Base-by-base conservation (phyloP, 1,140 invertebrate genomes). In the Drosophila parabipectinata region DNA sequence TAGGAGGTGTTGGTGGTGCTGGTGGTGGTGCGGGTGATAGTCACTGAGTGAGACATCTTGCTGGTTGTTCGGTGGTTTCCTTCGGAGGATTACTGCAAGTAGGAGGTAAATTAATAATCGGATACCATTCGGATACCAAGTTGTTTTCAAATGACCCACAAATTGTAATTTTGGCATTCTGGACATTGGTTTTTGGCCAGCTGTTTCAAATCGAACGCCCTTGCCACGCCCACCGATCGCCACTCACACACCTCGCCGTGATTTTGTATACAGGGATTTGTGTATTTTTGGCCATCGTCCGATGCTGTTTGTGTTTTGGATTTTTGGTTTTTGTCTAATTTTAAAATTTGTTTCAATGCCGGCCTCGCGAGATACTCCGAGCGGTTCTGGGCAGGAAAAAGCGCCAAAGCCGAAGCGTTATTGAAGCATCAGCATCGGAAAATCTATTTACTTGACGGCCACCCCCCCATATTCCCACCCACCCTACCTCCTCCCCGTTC, bases 11-110 rank as follows among this genome's bases (percentile, higher is more conserved):
- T 94, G 21, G 94, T 94, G 4, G 95, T 95, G 12, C 96, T 96
- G n/a, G 96, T 96, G 15, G 96, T 96, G 21, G 96, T 96, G 66
- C 96, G 94, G 12, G 96, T 96, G 41, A 97, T 95, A 37, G 96
- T 97, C 72, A 97, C 95, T 37, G 95, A 94, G 92, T 97, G 96
- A 67, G 96, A 96, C 96, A 97, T 97, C 71, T 92, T 94, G 74
- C 55, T 53, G 24, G 8, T 30, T 77, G n/a, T 24, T 54, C 51
- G 54, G 44, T 60, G 61, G 56, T 72, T 63, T 48, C 53, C n/a
- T 21, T 58, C 47, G 67, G 66, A 26, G 44, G 26, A 34, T 44
- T 47, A 59, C 24, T 50, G 50, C 68, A 59, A 72, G 57, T 72
- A 45, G 69, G 21, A 63, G 59, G 68, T 53, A 48, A 45, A 44